Evolutionary conservation across 2,113 vertebrate species (phyloP), one percentile per base, ranked within the genome.

Genomic region (Rattus rattus): DNA sequence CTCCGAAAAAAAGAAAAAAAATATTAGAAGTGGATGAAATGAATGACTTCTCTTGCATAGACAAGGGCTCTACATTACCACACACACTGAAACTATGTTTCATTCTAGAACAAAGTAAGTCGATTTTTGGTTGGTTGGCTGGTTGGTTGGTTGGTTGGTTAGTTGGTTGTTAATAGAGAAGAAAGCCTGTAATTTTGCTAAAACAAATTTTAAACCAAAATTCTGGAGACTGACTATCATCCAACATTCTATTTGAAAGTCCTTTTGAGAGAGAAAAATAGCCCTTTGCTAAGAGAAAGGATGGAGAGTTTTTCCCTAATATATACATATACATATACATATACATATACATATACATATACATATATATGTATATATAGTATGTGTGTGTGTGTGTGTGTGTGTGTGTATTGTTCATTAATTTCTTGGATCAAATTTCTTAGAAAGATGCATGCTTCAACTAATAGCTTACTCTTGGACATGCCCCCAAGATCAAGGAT

Each of bases 341-440:
- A 43, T 3, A 43, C 43, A 43, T 3, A 43, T 3, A 43, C 43
- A 43, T 3, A 43, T 30, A 3, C n/a, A 49, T 26, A 14, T 14
- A 47, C 5, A 26, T 75, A 26, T 43, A 73, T 22, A n/a, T n/a
- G n/a, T n/a, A n/a, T n/a, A n/a, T n/a, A n/a, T n/a, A n/a, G n/a
- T n/a, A n/a, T n/a, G n/a, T n/a, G n/a, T n/a, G 36, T 91, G 39
- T 81, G 14, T 84, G n/a, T n/a, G n/a, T n/a, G n/a, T n/a, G n/a
- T n/a, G n/a, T n/a, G n/a, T n/a, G n/a, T n/a, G n/a, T 91, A 30
- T 88, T 52, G 49, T 89, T 92, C 17, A 20, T 94, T 93, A 59
- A 94, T 97, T 96, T 84, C 88, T 97, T 96, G 70, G 70, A 49
- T 67, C n/a, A 36, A 3, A 73, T 94, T 67, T 96, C 56, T 73